These are phyloP conservation scores for Indicator indicator DNA, from an alignment of 2,113 vertebrate species.

Conservation along the genomic window DNA sequence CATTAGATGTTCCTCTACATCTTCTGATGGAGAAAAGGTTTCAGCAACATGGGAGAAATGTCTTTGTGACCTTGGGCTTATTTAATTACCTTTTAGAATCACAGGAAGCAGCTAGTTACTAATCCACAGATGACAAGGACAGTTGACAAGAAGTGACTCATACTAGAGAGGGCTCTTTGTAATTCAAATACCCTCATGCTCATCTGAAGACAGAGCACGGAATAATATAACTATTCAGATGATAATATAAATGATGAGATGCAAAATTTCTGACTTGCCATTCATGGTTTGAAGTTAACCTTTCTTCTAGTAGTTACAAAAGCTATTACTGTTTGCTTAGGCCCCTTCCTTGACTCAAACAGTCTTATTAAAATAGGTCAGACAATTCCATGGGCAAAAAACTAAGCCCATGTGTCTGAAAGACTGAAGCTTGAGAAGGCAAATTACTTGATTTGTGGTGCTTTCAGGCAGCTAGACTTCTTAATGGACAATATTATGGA, in stretches of 20 bases:
- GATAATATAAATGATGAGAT: neutral
- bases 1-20: neutral
- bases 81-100: neutral
- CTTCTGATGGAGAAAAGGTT: neutral
- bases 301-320: neutral
- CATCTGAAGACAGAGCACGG: neutral
- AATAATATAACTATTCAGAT: neutral
- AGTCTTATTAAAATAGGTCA: neutral
- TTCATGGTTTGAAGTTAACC: neutral
- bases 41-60: neutral
- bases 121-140: neutral
- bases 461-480: constrained; percentile 1
- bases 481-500: constrained; percentile 26
- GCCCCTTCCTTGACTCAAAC: neutral
- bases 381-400: neutral
- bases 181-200: neutral
- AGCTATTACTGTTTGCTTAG: neutral
- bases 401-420: accelerated
- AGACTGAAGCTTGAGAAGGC: neutral
- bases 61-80: neutral
- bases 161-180: neutral
- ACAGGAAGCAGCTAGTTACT: neutral
- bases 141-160: neutral
- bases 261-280: neutral
- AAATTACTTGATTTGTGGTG: constrained; percentile 16